Evolutionary conservation across 2,113 vertebrate species (phyloP).

Genomic region (Hydropotes inermis): DNA sequence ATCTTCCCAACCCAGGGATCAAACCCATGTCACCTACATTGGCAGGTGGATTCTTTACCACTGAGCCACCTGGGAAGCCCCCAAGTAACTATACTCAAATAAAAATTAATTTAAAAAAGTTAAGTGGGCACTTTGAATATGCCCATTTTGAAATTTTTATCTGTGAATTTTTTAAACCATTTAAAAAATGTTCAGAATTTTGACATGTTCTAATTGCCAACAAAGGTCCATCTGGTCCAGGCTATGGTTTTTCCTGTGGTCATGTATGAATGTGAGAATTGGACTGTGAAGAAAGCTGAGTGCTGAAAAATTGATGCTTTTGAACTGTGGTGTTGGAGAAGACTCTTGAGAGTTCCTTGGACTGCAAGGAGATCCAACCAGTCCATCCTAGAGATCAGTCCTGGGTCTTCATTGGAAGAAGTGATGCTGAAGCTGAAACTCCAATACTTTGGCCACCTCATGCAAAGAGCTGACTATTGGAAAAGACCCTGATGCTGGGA

Average conservation of each 20-base stretch:
- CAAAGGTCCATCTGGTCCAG: no score
- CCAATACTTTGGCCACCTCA: background rate
- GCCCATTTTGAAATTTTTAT: background rate
- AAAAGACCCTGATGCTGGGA: background rate
- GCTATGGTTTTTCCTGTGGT: no score
- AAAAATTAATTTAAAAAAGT: background rate
- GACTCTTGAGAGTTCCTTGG: no score
- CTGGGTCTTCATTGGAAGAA: background rate
- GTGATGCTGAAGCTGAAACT: background rate
- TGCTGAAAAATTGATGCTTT: rapidly evolving
- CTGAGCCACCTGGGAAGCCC: background rate
- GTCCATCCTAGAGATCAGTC: background rate
- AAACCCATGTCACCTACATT: background rate
- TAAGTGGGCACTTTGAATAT: background rate
- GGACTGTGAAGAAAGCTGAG: no score
- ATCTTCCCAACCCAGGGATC: background rate
- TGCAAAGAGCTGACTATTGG: rapidly evolving
- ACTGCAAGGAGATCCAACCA: no score
- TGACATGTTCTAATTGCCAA: background rate
- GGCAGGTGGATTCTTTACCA: background rate
- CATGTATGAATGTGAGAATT: no score
- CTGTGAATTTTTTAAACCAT: background rate
- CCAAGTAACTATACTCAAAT: background rate
- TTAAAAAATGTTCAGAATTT: background rate
- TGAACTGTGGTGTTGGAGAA: no score